Evolutionary conservation across 2,797 vertebrate species (phyloP).

Genomic region (Caiman crocodilus): DNA sequence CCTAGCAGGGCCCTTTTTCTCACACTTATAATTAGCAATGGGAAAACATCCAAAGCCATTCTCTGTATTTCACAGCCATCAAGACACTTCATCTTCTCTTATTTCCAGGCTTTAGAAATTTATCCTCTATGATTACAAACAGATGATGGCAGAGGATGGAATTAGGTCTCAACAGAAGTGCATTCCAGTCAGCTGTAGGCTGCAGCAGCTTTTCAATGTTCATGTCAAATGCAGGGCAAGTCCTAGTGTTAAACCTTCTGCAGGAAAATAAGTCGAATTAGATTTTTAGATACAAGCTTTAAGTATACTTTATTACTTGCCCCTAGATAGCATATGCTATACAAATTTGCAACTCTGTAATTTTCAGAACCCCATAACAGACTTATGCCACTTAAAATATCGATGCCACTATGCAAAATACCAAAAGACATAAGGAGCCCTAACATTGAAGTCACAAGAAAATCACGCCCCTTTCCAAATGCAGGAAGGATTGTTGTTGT

Average conservation of each 20-base stretch:
- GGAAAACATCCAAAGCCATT: conserved; percentile 60
- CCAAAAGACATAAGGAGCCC: background rate
- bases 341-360: background rate
- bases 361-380: background rate
- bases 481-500: background rate
- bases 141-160: conserved; percentile 67
- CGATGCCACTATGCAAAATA: background rate
- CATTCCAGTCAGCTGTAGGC: conserved; percentile 71
- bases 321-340: conserved; percentile 40
- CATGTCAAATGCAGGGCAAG: conserved; percentile 56
- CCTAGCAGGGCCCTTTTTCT: conserved; percentile 8
- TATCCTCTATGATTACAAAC: conserved; percentile 74
- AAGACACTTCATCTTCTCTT: conserved; percentile 66
- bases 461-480: background rate
- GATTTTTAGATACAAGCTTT: conserved; percentile 55
- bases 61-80: conserved; percentile 60
- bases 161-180: conserved; percentile 60
- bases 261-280: conserved; percentile 66
- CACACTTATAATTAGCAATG: conserved; percentile 27
- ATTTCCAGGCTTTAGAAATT: conserved; percentile 71
- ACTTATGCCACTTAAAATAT: background rate
- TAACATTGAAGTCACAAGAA: background rate
- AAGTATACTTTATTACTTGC: conserved; percentile 43
- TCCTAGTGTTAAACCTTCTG: conserved; percentile 54
- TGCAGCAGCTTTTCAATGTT: conserved; percentile 68